phyloP scores from a whole-genome alignment of 2,797 vertebrate genomes.

The Myotis planiceps region DNA sequence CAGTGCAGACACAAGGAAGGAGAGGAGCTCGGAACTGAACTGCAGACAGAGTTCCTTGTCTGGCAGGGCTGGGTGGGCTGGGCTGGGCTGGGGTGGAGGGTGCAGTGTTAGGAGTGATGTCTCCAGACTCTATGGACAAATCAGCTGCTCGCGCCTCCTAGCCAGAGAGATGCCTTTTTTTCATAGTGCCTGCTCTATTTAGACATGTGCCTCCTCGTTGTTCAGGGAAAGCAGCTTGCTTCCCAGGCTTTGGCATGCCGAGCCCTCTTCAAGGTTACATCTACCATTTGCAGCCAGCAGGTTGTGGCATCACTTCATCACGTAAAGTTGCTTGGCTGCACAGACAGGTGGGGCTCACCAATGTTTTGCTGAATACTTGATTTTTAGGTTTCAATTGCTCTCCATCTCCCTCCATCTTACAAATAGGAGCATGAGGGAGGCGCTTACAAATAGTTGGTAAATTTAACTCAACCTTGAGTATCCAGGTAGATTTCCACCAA shows the following conservation, averaged over 20 bases:
- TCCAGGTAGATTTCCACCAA: constrained; percentile 47
- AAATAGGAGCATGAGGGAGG: not conserved
- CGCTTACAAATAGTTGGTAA: constrained; percentile 14
- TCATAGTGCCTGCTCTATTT: not conserved
- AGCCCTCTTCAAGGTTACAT: not conserved
- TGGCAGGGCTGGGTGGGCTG: accelerated
- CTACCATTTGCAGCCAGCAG: not conserved
- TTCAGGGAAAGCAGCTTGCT: not conserved
- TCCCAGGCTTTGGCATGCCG: not conserved
- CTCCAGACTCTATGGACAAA: not conserved
- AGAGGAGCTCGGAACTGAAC: not conserved
- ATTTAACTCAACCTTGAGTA: constrained; percentile 63
- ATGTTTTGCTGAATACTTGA: not conserved
- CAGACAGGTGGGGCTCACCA: not conserved
- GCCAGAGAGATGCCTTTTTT: not conserved
- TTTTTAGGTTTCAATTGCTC: constrained; percentile 57
- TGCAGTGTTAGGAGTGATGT: not conserved
- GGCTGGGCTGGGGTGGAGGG: no score
- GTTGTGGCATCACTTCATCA: not conserved
- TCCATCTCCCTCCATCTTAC: not conserved
- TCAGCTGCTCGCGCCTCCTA: not conserved
- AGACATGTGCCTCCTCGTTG: not conserved
- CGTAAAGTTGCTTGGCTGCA: not conserved
- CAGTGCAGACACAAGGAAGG: not conserved
- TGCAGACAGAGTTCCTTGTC: not conserved